These are phyloP conservation scores for Pherbina coryleti DNA, from an alignment of 2,888 invertebrate genomes.

Conservation along the genomic window DNA sequence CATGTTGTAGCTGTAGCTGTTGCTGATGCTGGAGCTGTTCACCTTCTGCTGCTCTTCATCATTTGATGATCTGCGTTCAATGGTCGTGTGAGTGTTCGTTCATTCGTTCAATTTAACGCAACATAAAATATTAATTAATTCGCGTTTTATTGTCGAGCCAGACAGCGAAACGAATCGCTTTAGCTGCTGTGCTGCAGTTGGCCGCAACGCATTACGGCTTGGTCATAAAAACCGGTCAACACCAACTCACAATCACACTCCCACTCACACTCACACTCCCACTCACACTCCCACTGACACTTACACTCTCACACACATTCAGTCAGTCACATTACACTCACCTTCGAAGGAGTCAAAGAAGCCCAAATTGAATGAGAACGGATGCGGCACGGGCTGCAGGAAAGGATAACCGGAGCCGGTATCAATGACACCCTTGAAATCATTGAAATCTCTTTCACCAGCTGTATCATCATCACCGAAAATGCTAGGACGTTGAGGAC, in stretches of 20 bases:
- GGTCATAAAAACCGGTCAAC: background rate
- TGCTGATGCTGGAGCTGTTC: background rate
- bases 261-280: background rate
- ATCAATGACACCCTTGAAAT: conserved; percentile 66
- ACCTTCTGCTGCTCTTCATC: background rate
- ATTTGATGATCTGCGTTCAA: background rate
- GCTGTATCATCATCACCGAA: conserved; percentile 46
- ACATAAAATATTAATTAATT: conserved; percentile 61
- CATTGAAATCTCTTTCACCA: conserved; percentile 57
- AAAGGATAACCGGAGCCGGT: conserved; percentile 64
- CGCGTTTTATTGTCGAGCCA: conserved; percentile 49
- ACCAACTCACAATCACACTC: background rate
- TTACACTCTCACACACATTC: conserved; percentile 41
- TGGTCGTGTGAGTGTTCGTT: background rate
- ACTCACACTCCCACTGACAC: conserved; percentile 4
- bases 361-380: conserved; percentile 60
- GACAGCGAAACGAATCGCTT: conserved; percentile 23
- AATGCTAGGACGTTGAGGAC: conserved; percentile 37
- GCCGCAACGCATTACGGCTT: background rate
- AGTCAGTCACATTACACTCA: conserved; percentile 58
- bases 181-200: conserved; percentile 2
- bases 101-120: conserved; percentile 50
- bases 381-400: conserved; percentile 60
- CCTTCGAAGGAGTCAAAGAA: conserved; percentile 68
- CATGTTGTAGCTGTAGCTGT: background rate